Conservation (phyloP, 2,113 vertebrate genomes). For the Asarcornis scutulata region DNA sequence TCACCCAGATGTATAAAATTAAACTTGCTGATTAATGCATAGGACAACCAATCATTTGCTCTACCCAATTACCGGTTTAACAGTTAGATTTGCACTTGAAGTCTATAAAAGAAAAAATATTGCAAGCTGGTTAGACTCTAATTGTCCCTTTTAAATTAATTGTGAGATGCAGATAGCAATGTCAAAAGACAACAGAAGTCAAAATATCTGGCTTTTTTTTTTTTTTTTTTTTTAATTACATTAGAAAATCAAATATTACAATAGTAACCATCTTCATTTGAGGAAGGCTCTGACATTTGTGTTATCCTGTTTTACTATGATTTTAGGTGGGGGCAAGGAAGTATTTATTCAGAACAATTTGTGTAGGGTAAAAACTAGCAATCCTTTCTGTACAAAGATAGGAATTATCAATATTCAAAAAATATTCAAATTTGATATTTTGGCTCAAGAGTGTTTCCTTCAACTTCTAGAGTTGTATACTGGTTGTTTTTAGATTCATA, state of each 20-base stretch:
- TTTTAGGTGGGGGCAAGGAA: neutral
- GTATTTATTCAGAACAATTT: neutral
- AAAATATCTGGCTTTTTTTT: neutral
- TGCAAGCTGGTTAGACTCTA: neutral
- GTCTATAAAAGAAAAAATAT: conserved; percentile 1
- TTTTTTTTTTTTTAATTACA: neutral
- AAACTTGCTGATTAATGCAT: neutral
- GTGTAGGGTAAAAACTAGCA: neutral
- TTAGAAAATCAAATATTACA: neutral
- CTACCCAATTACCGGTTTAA: neutral
- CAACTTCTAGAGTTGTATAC: neutral
- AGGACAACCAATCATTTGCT: neutral
- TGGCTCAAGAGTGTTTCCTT: neutral
- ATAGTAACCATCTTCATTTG: neutral
- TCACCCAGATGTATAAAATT: neutral
- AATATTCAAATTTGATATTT: neutral
- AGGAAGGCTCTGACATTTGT: neutral
- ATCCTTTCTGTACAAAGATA: neutral
- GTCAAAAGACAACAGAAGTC: neutral
- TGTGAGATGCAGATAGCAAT: neutral
- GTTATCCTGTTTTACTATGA: neutral
- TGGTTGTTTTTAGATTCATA: neutral
- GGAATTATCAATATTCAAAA: neutral
- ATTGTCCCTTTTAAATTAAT: neutral
- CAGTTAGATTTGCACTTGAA: neutral